Conservation (phyloP, 2,888 invertebrate species). For the Drosophila affinis region DNA sequence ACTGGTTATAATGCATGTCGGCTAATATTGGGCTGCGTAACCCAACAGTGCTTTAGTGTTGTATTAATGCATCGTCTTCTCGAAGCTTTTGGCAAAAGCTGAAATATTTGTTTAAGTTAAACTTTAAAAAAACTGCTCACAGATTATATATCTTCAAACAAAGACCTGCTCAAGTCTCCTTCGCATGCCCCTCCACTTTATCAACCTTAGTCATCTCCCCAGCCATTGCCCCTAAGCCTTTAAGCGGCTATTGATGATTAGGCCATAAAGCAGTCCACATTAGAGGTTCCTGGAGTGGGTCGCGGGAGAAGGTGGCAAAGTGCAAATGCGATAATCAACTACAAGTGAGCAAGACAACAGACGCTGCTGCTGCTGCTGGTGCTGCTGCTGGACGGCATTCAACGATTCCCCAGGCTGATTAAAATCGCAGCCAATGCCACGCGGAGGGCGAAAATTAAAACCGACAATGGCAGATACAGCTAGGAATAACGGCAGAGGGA, state of each 20-base stretch:
- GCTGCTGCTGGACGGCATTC: constrained; percentile 46
- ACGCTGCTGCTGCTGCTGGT: background rate
- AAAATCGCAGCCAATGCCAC: constrained; percentile 63
- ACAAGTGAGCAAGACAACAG: constrained; percentile 25
- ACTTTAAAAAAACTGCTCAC: too few species aligned
- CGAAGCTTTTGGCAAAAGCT: too few species aligned
- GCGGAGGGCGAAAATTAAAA: constrained; percentile 56
- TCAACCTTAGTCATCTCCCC: too few species aligned
- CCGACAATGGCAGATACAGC: constrained; percentile 31
- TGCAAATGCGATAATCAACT: constrained; percentile 42
- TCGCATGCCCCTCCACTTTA: too few species aligned
- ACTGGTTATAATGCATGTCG: too few species aligned
- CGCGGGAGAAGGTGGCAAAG: constrained; percentile 3
- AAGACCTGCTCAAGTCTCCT: too few species aligned
- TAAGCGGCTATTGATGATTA: constrained; percentile 35
- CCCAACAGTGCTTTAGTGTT: too few species aligned
- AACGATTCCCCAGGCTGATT: constrained; percentile 65
- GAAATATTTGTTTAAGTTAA: too few species aligned
- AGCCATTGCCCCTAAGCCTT: constrained; percentile 1
- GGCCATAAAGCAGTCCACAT: constrained; percentile 24
- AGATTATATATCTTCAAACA: too few species aligned
- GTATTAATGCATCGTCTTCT: too few species aligned
- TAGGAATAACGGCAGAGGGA: background rate
- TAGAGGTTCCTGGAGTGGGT: background rate
- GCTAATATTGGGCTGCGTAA: too few species aligned